Percentiles rank a stretch among this genome's conserved stretches.
These are phyloP conservation scores for Ormyrus thymus DNA, from an alignment of 2,888 invertebrate genomes.

Conservation along the genomic window DNA sequence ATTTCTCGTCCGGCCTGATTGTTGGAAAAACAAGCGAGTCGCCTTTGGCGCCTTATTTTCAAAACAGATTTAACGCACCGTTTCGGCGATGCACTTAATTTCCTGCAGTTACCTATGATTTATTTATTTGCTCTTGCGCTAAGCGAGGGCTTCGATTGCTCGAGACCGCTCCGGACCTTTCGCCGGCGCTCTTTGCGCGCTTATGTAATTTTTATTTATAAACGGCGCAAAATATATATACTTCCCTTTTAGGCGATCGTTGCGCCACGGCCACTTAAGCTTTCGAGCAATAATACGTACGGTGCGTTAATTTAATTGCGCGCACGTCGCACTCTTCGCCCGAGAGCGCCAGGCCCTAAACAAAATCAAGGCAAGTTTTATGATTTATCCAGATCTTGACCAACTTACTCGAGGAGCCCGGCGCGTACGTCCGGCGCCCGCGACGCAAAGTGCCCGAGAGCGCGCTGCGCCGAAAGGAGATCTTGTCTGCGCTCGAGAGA, in stretches of 20 bases:
- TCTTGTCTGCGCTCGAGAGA: constrained; percentile 24
- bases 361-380: constrained; percentile 30
- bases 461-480: constrained; percentile 32
- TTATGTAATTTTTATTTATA: not conserved
- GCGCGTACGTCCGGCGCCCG: not conserved
- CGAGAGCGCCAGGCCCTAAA: constrained; percentile 6
- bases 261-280: constrained; percentile 3
- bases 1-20: constrained; percentile 24
- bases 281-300: constrained; percentile 19
- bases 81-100: no score
- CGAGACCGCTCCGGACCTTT: no score
- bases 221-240: not conserved
- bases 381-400: constrained; percentile 46
- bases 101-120: no score
- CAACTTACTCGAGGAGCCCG: constrained; percentile 18
- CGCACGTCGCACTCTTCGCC: not conserved
- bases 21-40: constrained; percentile 17
- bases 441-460: constrained; percentile 16
- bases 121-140: no score
- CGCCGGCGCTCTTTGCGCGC: no score
- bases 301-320: constrained; percentile 20
- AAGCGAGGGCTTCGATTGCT: no score
- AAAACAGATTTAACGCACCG: no score
- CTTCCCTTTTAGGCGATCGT: not conserved
- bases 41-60: not conserved